phyloP scores from a whole-genome alignment of 2,888 invertebrate genomes.

The Hypena proboscidalis region DNA sequence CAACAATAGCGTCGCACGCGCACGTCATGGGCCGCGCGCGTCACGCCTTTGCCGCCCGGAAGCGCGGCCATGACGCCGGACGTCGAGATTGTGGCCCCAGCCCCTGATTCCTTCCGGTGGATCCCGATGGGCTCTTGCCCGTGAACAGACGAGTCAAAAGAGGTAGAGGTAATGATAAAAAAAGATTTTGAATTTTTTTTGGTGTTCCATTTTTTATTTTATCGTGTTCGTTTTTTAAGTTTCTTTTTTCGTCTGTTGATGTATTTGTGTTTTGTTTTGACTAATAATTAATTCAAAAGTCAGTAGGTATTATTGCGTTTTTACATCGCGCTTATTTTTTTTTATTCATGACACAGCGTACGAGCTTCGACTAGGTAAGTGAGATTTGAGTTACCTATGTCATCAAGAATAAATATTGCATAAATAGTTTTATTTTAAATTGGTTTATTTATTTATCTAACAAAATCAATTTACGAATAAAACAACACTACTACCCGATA shows the following conservation, averaged over 20 bases:
- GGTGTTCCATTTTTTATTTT: not conserved
- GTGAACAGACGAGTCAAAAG: slow-evolving; percentile 27
- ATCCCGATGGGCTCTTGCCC: slow-evolving; percentile 47
- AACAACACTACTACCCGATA: too few species aligned
- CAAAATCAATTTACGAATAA: too few species aligned
- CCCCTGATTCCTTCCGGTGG: slow-evolving; percentile 83
- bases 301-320: too few species aligned
- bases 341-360: too few species aligned
- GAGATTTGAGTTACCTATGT: too few species aligned
- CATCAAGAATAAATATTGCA: too few species aligned
- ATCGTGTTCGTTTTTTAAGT: too few species aligned
- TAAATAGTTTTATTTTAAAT: too few species aligned
- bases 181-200: not conserved
- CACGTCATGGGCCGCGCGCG: slow-evolving; percentile 68
- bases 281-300: not conserved
- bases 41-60: slow-evolving; percentile 66
- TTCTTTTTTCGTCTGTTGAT: too few species aligned
- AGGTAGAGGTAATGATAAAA: slow-evolving; percentile 28
- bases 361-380: too few species aligned
- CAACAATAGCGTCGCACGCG: slow-evolving; percentile 66
- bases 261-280: not conserved
- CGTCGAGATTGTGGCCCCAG: slow-evolving; percentile 80
- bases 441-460: too few species aligned
- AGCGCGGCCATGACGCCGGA: slow-evolving; percentile 73
- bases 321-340: too few species aligned